Evolutionary conservation across 2,113 vertebrate genomes (phyloP).

Genomic region (Lagopus leucura): DNA sequence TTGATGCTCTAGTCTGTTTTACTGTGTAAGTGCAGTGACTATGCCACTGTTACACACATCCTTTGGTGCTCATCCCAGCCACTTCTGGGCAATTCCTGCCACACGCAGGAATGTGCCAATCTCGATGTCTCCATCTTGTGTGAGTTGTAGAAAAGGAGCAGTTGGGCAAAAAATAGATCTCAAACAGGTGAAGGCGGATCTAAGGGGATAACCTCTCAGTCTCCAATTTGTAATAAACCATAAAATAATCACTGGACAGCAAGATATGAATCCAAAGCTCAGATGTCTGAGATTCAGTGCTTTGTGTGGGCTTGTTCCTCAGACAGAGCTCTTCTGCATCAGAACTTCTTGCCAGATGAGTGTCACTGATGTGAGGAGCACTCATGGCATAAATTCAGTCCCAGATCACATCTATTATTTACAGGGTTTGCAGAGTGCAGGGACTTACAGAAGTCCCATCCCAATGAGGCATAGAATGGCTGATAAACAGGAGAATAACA

Average conservation of each 20-base stretch:
- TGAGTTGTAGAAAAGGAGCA: not conserved
- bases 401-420: slow-evolving; percentile 29
- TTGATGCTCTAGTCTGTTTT: not conserved
- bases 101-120: not conserved
- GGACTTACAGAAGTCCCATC: not conserved
- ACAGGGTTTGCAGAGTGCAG: not conserved
- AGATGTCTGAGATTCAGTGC: not conserved
- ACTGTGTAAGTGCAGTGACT: not conserved
- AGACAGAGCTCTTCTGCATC: not conserved
- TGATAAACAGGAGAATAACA: slow-evolving; percentile 2
- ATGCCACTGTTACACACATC: accelerated
- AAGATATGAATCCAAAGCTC: not conserved
- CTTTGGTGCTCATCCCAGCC: not conserved
- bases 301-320: not conserved
- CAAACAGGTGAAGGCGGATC: not conserved
- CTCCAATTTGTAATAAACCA: not conserved
- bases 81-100: not conserved
- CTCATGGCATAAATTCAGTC: not conserved
- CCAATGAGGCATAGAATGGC: not conserved
- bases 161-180: not conserved
- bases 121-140: accelerated
- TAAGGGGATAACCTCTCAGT: not conserved
- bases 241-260: not conserved
- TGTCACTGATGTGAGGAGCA: not conserved
- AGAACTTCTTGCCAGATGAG: not conserved